Percentiles rank a stretch among this genome's conserved stretches.
Conservation (phyloP, 2,797 vertebrate species). For the Myripristis murdjan region DNA sequence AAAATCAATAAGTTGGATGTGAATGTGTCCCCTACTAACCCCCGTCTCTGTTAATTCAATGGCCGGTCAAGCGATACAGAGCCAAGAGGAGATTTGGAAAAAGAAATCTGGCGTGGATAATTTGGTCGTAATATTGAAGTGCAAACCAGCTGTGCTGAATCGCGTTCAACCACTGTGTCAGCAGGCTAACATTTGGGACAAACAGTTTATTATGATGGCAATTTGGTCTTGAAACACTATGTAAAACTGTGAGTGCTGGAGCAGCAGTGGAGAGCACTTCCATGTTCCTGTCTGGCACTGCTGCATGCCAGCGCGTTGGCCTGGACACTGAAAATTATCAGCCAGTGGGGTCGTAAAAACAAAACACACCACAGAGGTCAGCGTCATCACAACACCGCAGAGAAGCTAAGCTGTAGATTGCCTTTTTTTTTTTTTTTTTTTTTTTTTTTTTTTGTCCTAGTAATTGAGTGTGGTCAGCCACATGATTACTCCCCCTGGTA, state of each 20-base stretch:
- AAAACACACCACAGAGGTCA: conserved; percentile 69
- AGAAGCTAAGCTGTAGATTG: conserved; percentile 64
- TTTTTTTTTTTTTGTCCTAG: conserved; percentile 22
- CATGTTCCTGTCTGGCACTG: conserved; percentile 34
- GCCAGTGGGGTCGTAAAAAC: conserved; percentile 66
- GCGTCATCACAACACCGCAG: conserved; percentile 49
- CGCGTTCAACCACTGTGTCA: conserved; percentile 33
- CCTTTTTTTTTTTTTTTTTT: too few relatives aligned
- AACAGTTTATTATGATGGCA: conserved; percentile 45
- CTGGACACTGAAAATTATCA: conserved; percentile 46
- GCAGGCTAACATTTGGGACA: conserved; percentile 48
- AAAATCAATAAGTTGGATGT: conserved; percentile 46
- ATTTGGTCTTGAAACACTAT: conserved; percentile 53
- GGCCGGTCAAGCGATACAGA: conserved; percentile 22
- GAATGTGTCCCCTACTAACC: conserved; percentile 1
- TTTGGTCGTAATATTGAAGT: conserved; percentile 23
- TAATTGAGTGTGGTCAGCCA: conserved; percentile 59
- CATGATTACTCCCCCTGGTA: conserved; percentile 62
- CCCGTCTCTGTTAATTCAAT: conserved; percentile 8
- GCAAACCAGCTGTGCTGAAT: conserved; percentile 56
- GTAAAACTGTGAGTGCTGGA: conserved; percentile 44
- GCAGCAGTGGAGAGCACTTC: conserved; percentile 21
- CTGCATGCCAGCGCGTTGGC: conserved; percentile 38
- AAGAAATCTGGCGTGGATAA: conserved; percentile 6
- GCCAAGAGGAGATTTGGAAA: conserved; percentile 22